A percentile compares a stretch with the other conserved stretches of the same genome.
These are phyloP conservation scores for Saimiri boliviensis DNA, from an alignment of 2,113 vertebrate species.

Conservation along the genomic window DNA sequence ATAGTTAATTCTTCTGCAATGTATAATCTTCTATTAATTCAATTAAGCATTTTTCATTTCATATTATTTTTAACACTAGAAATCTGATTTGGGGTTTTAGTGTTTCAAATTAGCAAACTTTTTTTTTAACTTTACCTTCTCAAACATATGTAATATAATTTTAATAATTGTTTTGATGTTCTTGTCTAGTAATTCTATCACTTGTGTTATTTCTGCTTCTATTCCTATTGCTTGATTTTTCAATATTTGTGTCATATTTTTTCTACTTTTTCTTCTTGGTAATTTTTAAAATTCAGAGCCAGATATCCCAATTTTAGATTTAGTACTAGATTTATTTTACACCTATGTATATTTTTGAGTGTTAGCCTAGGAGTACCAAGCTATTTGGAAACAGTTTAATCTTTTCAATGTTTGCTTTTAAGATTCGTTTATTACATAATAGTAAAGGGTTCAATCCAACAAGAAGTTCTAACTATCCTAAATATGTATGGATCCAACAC, in stretches of 20 bases:
- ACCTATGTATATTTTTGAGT: background rate
- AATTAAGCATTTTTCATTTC: background rate
- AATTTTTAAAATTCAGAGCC: background rate
- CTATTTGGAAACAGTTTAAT: background rate
- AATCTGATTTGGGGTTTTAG: background rate
- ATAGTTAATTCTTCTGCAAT: background rate
- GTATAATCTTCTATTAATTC: background rate
- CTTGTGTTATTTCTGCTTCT: background rate
- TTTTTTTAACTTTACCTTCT: background rate
- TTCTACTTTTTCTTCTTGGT: background rate
- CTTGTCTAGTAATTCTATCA: background rate
- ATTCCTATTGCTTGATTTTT: background rate
- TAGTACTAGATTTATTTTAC: background rate
- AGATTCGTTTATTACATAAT: background rate
- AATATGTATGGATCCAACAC: too few species aligned
- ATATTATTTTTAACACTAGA: background rate
- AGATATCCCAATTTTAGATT: background rate
- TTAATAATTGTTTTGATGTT: background rate
- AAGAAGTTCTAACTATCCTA: too few species aligned
- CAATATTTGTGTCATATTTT: background rate
- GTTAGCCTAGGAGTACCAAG: background rate
- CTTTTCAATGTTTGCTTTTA: background rate
- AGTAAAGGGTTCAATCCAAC: too few species aligned
- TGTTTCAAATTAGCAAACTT: background rate
- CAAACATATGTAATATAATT: background rate